A percentile compares a stretch with the other conserved stretches of the same genome.
Evolutionary conservation across 2,888 invertebrate species (phyloP).

Genomic region (Coremacera marginata): DNA sequence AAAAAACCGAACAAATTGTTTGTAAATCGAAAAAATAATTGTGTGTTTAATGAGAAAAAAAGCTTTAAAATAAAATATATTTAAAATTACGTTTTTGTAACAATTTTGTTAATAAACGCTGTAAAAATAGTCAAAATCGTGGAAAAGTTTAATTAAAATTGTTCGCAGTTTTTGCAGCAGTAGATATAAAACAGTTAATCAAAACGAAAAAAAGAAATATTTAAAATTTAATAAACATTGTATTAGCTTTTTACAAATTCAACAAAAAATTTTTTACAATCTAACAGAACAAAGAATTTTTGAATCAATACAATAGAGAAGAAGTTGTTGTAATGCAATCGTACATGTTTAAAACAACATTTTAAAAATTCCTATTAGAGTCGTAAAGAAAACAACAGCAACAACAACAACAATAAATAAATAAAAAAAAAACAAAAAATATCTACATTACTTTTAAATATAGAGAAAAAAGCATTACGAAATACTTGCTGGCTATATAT

Average conservation of each 20-base stretch:
- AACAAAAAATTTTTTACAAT: constrained; percentile 3
- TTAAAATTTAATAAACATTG: neutral
- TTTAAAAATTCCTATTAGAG: constrained; percentile 24
- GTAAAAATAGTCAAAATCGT: neutral
- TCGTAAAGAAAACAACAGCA: neutral
- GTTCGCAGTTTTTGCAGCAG: constrained; percentile 7
- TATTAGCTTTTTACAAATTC: constrained; percentile 21
- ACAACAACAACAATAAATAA: neutral
- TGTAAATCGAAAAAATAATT: neutral
- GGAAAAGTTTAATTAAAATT: neutral
- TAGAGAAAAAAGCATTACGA: neutral
- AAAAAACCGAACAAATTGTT: neutral
- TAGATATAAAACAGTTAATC: neutral
- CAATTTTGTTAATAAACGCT: neutral
- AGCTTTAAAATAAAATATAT: constrained; percentile 27
- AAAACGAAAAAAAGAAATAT: neutral
- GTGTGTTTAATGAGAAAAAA: constrained; percentile 18
- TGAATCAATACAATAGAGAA: neutral
- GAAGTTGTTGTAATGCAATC: neutral
- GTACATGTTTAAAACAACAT: neutral
- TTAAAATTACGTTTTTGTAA: constrained; percentile 18
- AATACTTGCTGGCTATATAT: constrained; percentile 1
- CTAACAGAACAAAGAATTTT: neutral
- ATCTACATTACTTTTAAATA: neutral
- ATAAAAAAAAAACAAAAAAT: neutral